Evolutionary conservation across 2,888 invertebrate species (phyloP).

Genomic region (Leptogaster cylindrica): DNA sequence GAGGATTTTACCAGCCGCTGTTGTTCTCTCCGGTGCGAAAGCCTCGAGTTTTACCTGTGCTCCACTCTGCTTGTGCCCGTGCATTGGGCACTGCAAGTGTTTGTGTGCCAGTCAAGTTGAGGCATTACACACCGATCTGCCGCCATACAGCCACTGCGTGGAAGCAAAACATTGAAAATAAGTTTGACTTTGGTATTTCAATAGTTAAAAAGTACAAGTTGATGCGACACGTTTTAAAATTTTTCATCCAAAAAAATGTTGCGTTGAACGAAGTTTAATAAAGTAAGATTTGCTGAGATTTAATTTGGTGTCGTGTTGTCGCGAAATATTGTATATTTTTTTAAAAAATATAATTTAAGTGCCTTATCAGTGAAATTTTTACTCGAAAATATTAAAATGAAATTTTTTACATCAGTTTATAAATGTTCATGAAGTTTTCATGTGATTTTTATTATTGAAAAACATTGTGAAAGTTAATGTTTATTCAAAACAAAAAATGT

Average conservation of each 20-base stretch:
- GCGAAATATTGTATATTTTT: background rate
- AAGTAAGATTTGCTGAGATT: background rate
- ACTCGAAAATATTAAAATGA: background rate
- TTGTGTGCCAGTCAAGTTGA: background rate
- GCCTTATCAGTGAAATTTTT: slow-evolving; percentile 15
- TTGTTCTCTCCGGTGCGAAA: too few species aligned
- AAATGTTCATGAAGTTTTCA: too few species aligned
- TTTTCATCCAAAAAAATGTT: too few species aligned
- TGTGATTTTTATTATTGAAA: too few species aligned
- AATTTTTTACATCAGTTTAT: too few species aligned
- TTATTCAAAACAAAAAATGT: too few species aligned
- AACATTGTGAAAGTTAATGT: too few species aligned
- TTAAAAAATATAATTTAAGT: background rate
- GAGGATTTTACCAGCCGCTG: too few species aligned
- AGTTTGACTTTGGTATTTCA: slow-evolving; percentile 12
- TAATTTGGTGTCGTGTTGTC: background rate
- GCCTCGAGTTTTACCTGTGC: too few species aligned
- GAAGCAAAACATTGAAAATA: slow-evolving; percentile 25
- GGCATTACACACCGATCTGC: background rate
- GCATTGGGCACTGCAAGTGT: background rate
- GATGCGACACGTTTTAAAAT: slow-evolving; percentile 23
- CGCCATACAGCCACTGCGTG: background rate
- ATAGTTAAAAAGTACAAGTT: slow-evolving; percentile 21
- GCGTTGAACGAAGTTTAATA: too few species aligned
- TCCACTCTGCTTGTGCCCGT: too few species aligned